Evolutionary conservation across 92 coral and sea anemone species (phyloP).

Genomic region (Paramuricea clavata): DNA sequence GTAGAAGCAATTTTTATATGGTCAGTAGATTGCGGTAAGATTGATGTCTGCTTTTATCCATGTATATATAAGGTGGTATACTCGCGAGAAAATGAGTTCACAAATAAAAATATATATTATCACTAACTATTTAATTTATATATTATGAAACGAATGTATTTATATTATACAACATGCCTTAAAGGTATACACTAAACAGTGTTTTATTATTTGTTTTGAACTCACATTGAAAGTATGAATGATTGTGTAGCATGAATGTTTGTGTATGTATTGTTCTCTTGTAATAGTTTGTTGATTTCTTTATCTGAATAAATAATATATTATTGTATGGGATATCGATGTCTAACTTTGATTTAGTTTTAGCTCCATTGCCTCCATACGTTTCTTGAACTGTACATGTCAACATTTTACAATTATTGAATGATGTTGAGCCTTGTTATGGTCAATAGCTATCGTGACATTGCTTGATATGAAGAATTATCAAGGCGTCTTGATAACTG

Average conservation of each 20-base stretch:
- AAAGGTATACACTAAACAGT: background rate
- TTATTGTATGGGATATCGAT: background rate
- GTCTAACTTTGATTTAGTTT: background rate
- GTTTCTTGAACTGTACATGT: too few relatives aligned
- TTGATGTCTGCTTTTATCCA: conserved; percentile 16
- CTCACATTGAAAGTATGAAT: background rate
- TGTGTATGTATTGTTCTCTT: background rate
- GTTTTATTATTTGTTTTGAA: conserved; percentile 8
- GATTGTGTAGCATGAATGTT: background rate
- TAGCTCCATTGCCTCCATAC: too few relatives aligned
- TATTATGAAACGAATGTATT: conserved; percentile 27
- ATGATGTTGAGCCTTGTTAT: too few relatives aligned
- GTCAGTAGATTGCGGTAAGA: background rate
- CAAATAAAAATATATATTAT: conserved; percentile 6
- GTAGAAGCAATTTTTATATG: too few relatives aligned
- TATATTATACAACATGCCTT: background rate
- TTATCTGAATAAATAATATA: background rate
- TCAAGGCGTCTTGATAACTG: too few relatives aligned
- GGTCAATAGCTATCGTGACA: too few relatives aligned
- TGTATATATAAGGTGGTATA: background rate
- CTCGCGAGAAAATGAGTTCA: background rate
- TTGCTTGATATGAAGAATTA: too few relatives aligned
- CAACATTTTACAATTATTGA: too few relatives aligned
- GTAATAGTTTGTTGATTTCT: background rate
- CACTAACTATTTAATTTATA: conserved; percentile 40